Percentiles rank a stretch among this genome's conserved stretches.
These are phyloP conservation scores for Oncorhynchus keta DNA, from an alignment of 2,113 vertebrate species.

Conservation along the genomic window DNA sequence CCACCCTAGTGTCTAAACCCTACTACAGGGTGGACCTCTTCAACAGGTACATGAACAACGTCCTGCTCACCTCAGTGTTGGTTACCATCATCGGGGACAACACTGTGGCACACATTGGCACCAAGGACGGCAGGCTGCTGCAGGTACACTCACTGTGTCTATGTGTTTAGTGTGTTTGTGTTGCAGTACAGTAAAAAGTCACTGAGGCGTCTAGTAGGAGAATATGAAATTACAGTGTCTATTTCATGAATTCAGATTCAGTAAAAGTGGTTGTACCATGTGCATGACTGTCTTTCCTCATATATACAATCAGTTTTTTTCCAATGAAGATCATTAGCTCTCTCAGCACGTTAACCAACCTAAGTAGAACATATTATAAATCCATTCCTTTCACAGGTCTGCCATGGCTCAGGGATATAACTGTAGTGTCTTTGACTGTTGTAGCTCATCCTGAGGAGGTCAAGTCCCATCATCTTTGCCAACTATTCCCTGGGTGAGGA, in stretches of 20 bases:
- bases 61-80: slow-evolving; percentile 84
- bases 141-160: slow-evolving; percentile 75
- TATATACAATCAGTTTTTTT: no score
- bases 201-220: no score
- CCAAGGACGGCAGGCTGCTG: slow-evolving; percentile 81
- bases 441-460: slow-evolving; percentile 82
- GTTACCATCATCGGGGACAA: slow-evolving; percentile 71
- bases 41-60: slow-evolving; percentile 74
- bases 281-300: no score
- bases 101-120: slow-evolving; percentile 90
- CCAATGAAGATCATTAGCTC: no score
- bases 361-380: no score
- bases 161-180: no score
- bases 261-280: no score
- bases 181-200: no score
- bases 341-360: no score
- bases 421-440: slow-evolving; percentile 29
- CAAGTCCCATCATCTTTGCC: slow-evolving; percentile 76
- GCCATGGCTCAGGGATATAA: neutral
- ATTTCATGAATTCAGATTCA: no score
- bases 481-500: slow-evolving; percentile 86
- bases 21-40: slow-evolving; percentile 84
- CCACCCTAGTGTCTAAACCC: slow-evolving; percentile 76
- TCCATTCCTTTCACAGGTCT: no score
- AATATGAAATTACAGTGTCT: no score